Conservation (phyloP, 1,140 invertebrate species). For the Paracyclopina nana region DNA sequence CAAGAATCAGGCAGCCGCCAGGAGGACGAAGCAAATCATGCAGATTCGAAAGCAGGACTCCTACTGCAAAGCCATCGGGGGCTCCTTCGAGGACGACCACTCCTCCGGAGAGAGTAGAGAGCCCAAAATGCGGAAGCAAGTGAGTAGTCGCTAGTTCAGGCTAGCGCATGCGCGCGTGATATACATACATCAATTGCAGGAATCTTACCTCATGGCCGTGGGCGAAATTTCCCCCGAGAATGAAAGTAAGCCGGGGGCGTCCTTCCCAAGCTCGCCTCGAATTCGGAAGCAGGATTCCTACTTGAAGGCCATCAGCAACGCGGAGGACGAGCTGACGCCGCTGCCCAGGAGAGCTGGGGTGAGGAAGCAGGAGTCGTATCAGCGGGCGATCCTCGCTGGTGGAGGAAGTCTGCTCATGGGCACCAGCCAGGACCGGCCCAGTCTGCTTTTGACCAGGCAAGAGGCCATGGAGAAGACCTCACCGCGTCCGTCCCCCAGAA, state of each 20-base stretch:
- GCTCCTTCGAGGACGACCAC: constrained; percentile 10
- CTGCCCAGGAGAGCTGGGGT: not conserved
- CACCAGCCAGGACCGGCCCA: no score
- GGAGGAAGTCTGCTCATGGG: no score
- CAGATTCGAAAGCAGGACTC: constrained; percentile 12
- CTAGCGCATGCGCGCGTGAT: no score
- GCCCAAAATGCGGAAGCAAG: constrained; percentile 12
- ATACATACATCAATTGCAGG: no score
- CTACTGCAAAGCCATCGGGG: constrained; percentile 13
- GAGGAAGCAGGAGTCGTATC: constrained; percentile 9
- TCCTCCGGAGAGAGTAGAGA: no score
- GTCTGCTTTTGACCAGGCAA: no score
- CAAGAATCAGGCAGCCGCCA: not conserved
- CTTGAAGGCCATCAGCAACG: not conserved
- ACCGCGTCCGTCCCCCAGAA: no score
- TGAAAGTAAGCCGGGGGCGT: not conserved
- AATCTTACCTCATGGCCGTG: constrained; percentile 15
- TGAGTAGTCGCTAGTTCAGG: no score
- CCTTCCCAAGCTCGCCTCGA: not conserved
- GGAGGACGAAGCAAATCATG: not conserved
- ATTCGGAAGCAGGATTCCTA: not conserved
- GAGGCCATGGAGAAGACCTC: no score
- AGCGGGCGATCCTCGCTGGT: constrained; percentile 4
- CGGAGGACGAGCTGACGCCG: not conserved
- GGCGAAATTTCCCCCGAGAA: constrained; percentile 13